A percentile compares a stretch with the other conserved stretches of the same genome.
These are phyloP conservation scores for Pterophyllum scalare DNA, from an alignment of 2,113 vertebrate genomes.

Conservation along the genomic window DNA sequence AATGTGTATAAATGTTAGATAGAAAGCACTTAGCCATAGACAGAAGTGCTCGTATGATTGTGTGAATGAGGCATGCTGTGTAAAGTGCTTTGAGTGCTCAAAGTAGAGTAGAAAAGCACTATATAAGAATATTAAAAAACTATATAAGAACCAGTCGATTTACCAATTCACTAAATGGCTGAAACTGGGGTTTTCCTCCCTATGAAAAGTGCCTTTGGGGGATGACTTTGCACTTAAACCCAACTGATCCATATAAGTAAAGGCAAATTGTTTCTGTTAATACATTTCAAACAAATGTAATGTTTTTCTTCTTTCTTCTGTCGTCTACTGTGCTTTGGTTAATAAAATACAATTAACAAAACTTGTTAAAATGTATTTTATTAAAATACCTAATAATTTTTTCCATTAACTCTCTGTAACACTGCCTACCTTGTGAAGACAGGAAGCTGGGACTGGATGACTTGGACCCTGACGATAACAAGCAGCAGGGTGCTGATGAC, in stretches of 20 bases:
- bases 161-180: not conserved
- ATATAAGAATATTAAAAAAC: too few species aligned
- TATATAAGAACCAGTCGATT: not conserved
- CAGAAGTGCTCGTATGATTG: too few species aligned
- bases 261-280: too few species aligned
- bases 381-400: not conserved
- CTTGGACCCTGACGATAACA: slow-evolving; percentile 94
- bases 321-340: not conserved
- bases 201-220: not conserved
- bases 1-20: too few species aligned
- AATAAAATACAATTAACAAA: not conserved
- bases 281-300: not conserved
- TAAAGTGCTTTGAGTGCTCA: too few species aligned
- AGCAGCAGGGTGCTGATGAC: slow-evolving; percentile 95
- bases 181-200: not conserved
- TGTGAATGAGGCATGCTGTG: too few species aligned
- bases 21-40: too few species aligned
- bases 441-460: slow-evolving; percentile 97
- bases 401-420: not conserved
- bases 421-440: slow-evolving; percentile 93
- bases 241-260: not conserved
- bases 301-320: not conserved
- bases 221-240: not conserved
- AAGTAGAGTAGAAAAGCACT: too few species aligned
- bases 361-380: not conserved